Evolutionary conservation across 2,888 invertebrate genomes (phyloP).

Genomic region (Liopterus haemorrhoidalis): DNA sequence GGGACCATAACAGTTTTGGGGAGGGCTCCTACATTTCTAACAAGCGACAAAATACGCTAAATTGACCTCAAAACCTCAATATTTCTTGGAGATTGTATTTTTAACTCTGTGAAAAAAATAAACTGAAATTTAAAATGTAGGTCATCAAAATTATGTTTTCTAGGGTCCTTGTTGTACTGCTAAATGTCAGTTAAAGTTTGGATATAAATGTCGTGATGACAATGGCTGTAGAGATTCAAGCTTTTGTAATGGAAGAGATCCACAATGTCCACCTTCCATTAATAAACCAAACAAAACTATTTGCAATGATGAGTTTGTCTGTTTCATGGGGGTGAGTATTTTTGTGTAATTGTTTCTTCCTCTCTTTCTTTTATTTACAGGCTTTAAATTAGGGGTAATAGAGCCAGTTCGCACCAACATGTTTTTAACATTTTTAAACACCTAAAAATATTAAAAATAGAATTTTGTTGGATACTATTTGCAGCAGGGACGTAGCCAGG

Average conservation of each 20-base stretch:
- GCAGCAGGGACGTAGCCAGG: too few species aligned
- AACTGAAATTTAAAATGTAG: constrained; percentile 8
- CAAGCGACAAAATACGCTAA: too few species aligned
- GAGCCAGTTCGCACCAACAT: too few species aligned
- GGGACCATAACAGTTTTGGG: too few species aligned
- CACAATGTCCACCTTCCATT: constrained; percentile 86
- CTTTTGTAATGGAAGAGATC: constrained; percentile 82
- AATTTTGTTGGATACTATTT: too few species aligned
- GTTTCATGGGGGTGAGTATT: constrained; percentile 84
- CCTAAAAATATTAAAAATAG: too few species aligned
- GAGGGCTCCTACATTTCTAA: too few species aligned
- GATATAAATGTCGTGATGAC: constrained; percentile 84
- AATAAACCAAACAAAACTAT: constrained; percentile 92
- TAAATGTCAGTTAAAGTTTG: constrained; percentile 77
- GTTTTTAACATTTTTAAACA: too few species aligned
- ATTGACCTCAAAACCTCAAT: too few species aligned
- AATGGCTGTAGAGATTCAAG: constrained; percentile 91
- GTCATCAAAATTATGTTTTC: constrained; percentile 26
- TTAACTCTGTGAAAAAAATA: constrained; percentile 7
- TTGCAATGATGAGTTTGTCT: constrained; percentile 95
- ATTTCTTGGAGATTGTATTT: too few species aligned
- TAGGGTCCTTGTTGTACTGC: constrained; percentile 93
- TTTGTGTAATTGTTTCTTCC: constrained; percentile 3
- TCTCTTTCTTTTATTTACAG: too few species aligned
- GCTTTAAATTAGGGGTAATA: too few species aligned